These are phyloP conservation scores for Alcis repandata DNA, from an alignment of 2,888 invertebrate genomes.

Conservation along the genomic window DNA sequence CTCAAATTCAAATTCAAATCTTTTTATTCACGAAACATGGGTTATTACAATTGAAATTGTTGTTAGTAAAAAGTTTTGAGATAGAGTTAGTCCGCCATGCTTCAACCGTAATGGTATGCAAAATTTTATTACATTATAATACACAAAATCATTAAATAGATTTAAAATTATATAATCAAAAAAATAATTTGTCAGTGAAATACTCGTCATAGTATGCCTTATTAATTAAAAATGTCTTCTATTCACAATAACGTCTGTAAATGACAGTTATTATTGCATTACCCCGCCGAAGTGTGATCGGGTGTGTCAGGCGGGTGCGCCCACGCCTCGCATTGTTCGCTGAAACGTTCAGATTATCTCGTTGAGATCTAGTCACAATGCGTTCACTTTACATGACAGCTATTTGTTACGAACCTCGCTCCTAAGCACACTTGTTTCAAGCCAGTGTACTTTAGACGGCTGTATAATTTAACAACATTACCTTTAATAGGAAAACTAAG, in stretches of 20 bases:
- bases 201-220: too few relatives aligned
- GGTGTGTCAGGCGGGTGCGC: conserved; percentile 50
- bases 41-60: too few relatives aligned
- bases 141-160: too few relatives aligned
- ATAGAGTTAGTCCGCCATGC: too few relatives aligned
- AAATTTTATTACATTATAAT: too few relatives aligned
- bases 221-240: too few relatives aligned
- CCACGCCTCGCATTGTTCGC: conserved; percentile 51
- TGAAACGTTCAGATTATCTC: conserved; percentile 51
- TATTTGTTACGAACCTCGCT: conserved; percentile 40
- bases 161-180: too few relatives aligned
- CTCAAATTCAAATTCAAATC: too few relatives aligned
- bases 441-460: conserved; percentile 23
- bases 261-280: conserved; percentile 34
- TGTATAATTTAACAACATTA: conserved; percentile 35
- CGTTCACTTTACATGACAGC: conserved; percentile 52
- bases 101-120: too few relatives aligned
- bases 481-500: conserved; percentile 24
- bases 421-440: conserved; percentile 32
- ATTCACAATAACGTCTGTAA: conserved; percentile 24
- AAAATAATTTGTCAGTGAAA: too few relatives aligned
- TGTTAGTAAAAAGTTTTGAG: too few relatives aligned
- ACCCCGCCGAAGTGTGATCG: conserved; percentile 44
- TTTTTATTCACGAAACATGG: too few relatives aligned
- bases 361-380: conserved; percentile 52